phyloP scores from a whole-genome alignment of 2,797 vertebrate species.

The Enoplosus armatus region DNA sequence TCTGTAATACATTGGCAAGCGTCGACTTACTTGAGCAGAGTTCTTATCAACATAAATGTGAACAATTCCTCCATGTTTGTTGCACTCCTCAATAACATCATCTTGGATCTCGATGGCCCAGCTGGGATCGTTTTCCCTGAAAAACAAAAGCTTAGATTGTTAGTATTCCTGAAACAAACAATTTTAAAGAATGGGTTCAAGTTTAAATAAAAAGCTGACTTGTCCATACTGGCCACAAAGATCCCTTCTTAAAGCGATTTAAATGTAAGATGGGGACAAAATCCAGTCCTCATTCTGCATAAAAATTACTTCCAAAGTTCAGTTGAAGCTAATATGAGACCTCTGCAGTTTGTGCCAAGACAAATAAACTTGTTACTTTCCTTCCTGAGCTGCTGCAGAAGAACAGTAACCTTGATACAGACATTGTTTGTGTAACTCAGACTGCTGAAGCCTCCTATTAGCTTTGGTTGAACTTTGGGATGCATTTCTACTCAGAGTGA shows the following conservation, averaged over 20 bases:
- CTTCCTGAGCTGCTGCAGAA: no score
- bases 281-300: not conserved
- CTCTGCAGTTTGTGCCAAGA: not conserved
- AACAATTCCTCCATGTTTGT: slow-evolving; percentile 97
- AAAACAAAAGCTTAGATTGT: not conserved
- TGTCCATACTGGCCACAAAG: not conserved
- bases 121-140: slow-evolving; percentile 85
- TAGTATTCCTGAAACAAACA: not conserved
- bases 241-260: not conserved
- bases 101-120: slow-evolving; percentile 98
- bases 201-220: not conserved
- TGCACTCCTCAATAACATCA: slow-evolving; percentile 99
- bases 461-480: not conserved
- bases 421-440: not conserved
- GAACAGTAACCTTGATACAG: no score
- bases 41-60: slow-evolving; percentile 99
- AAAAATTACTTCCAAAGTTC: not conserved
- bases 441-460: not conserved
- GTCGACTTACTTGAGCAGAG: slow-evolving; percentile 92
- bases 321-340: no score
- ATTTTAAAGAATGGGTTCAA: not conserved
- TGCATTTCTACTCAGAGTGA: not conserved
- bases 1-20: no score
- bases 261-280: not conserved
- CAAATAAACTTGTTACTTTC: not conserved